Percentiles rank a stretch among this genome's conserved stretches.
Evolutionary conservation across 2,888 invertebrate genomes (phyloP).

Genomic region (Melinaea marsaeus): DNA sequence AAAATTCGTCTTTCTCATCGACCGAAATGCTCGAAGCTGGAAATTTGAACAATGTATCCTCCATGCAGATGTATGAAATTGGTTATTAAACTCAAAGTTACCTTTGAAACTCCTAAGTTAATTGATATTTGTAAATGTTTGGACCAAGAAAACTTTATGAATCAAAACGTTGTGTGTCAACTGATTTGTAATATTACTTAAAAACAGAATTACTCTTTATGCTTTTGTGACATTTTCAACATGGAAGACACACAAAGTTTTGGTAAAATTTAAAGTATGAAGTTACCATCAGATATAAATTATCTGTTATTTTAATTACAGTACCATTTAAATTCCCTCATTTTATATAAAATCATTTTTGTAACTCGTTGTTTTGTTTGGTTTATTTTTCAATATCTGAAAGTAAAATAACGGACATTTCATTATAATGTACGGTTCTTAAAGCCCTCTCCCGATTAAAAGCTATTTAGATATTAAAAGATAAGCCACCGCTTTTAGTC

Average conservation of each 20-base stretch:
- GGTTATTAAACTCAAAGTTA: conserved; percentile 5
- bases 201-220: too few relatives aligned
- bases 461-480: background rate
- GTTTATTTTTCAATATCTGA: background rate
- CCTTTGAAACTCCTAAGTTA: background rate
- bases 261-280: too few relatives aligned
- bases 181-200: too few relatives aligned
- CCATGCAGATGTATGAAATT: conserved; percentile 8
- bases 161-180: too few relatives aligned
- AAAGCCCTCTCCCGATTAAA: background rate
- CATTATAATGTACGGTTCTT: too few relatives aligned
- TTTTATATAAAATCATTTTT: too few relatives aligned
- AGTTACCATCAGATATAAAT: too few relatives aligned
- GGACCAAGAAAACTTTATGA: background rate
- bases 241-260: too few relatives aligned
- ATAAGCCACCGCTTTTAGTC: background rate
- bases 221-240: too few relatives aligned
- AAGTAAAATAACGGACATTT: background rate
- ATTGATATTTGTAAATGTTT: background rate
- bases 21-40: conserved; percentile 9
- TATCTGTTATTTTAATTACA: too few relatives aligned
- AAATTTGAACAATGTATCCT: conserved; percentile 16
- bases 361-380: too few relatives aligned
- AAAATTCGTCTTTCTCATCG: conserved; percentile 31
- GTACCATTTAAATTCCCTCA: too few relatives aligned